Evolutionary conservation across 2,888 invertebrate species (phyloP).

Genomic region (Stenodema calcarata): DNA sequence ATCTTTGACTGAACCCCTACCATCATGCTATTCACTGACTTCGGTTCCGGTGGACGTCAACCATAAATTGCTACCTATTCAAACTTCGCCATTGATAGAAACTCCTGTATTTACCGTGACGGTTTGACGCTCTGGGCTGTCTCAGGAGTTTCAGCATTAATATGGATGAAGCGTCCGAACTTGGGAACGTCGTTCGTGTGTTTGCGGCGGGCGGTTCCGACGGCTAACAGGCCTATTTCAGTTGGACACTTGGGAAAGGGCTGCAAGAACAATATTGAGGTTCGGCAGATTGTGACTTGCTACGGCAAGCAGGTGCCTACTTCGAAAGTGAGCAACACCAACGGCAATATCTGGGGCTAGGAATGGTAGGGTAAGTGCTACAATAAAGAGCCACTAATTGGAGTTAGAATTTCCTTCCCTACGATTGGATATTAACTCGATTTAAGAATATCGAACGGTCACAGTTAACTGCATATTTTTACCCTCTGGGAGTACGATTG

Average conservation of each 20-base stretch:
- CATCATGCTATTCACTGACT: background rate
- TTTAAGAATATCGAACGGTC: too few species aligned
- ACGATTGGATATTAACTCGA: too few species aligned
- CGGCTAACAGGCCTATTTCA: conserved; percentile 8
- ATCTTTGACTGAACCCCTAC: background rate
- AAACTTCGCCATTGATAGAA: conserved; percentile 10
- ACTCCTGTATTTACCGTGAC: conserved; percentile 9
- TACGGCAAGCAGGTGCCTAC: background rate
- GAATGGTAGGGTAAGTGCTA: too few species aligned
- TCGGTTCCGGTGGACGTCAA: background rate
- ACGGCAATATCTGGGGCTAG: too few species aligned
- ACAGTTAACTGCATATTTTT: too few species aligned
- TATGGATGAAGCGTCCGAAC: conserved; percentile 27
- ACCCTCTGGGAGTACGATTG: too few species aligned
- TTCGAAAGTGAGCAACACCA: background rate
- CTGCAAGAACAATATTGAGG: background rate
- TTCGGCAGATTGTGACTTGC: background rate
- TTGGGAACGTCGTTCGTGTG: conserved; percentile 11
- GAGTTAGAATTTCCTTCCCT: too few species aligned
- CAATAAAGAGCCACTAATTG: too few species aligned
- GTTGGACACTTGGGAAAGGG: conserved; percentile 23
- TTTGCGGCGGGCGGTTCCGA: conserved; percentile 4
- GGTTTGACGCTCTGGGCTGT: conserved; percentile 4
- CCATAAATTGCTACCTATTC: background rate
- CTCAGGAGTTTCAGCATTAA: conserved; percentile 23